These are phyloP conservation scores for Cephus pulcher DNA, from an alignment of 2,888 invertebrate genomes.

Conservation along the genomic window DNA sequence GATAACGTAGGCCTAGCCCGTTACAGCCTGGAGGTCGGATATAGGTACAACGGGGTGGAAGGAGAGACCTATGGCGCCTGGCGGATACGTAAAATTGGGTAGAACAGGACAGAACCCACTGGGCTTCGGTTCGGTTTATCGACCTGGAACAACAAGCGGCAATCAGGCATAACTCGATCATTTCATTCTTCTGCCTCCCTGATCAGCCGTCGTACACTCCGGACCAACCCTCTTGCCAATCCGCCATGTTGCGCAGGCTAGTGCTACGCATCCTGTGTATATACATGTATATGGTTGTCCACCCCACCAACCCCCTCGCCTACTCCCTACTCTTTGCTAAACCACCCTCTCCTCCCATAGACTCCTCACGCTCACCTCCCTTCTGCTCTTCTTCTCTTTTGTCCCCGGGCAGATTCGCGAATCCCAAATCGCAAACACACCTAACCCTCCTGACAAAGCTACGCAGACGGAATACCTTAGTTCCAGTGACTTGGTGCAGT, in stretches of 20 bases:
- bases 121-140: slow-evolving; percentile 56
- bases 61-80: slow-evolving; percentile 18
- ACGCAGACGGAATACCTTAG: slow-evolving; percentile 4
- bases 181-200: slow-evolving; percentile 57
- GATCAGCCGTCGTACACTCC: slow-evolving; percentile 38
- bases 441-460: background rate
- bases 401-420: slow-evolving; percentile 37
- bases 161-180: slow-evolving; percentile 63
- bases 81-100: slow-evolving; percentile 39
- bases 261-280: background rate
- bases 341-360: background rate
- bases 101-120: slow-evolving; percentile 44
- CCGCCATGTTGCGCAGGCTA: slow-evolving; percentile 24
- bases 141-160: slow-evolving; percentile 63
- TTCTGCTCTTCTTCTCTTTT: slow-evolving; percentile 9
- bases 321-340: background rate
- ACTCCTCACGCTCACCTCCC: slow-evolving; percentile 11
- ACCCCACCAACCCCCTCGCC: background rate
- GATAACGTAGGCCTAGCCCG: no score
- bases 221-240: slow-evolving; percentile 9
- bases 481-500: no score
- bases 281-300: background rate
- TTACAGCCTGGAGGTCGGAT: background rate
- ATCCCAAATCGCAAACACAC: slow-evolving; percentile 45
- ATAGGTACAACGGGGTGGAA: slow-evolving; percentile 16